Evolutionary conservation across 2,113 vertebrate genomes (phyloP), one percentile per base, ranked within the genome.

Genomic region (Apteryx owenii): DNA sequence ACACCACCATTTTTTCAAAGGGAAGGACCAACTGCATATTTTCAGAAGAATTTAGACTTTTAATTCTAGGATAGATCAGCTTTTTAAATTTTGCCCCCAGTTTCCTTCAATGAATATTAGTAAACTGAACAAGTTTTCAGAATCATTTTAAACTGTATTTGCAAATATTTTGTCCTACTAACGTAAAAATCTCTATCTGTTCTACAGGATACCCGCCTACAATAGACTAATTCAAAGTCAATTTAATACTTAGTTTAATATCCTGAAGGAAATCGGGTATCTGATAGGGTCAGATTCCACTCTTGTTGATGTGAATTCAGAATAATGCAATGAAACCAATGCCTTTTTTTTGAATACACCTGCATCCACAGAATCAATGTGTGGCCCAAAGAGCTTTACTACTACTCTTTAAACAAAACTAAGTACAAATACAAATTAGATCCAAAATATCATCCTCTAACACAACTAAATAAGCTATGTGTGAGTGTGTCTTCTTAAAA

Each of bases 41-140:
- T 76, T 13, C 12, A 14, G 4, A n/a, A 58, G 50, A 71, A 70
- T 51, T 77, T 65, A 53, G 44, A 40, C 22, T 70, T n/a, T 14
- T 11, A 70, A 1, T 70, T 70, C n/a, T 42, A 36, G 1, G 3
- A 80, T n/a, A 50, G 6, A 61, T 0, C 31, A 20, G 2, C 2
- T 22, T 36, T 71, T 36, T 11, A 51, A 31, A 48, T 66, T 72
- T 65, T 71, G 23, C 9, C 26, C 9, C 12, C 72, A n/a, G 26
- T 50, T 48, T 69, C 29, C 21, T 38, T 68, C 54, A 61, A 25
- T 36, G 50, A 69, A 56, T 50, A 38, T 48, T 73, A 40, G 19
- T 42, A 81, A 54, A 62, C 4, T 36, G 54, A 44, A 75, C 4
- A 16, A 5, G 17, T 56, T 80, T 85, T 83, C 69, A 69, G 61